A percentile compares a stretch with the other conserved stretches of the same genome.
Evolutionary conservation across 2,888 invertebrate genomes (phyloP).

Genomic region (Apamea anceps): DNA sequence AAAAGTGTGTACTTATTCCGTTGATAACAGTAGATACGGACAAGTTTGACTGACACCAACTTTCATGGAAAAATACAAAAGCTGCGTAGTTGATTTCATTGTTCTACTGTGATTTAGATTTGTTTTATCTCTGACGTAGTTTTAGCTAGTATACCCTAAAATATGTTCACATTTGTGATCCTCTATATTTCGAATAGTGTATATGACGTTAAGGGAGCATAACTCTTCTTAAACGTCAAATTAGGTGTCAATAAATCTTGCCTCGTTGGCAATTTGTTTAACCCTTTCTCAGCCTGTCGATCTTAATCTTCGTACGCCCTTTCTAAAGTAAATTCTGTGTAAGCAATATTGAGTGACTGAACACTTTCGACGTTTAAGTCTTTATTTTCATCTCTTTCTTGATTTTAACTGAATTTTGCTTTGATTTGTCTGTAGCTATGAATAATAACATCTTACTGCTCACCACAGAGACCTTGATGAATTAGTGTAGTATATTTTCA

Average conservation of each 20-base stretch:
- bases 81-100: slow-evolving; percentile 31
- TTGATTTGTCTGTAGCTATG: not conserved
- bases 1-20: slow-evolving; percentile 57
- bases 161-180: slow-evolving; percentile 3
- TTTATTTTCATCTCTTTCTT: not conserved
- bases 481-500: slow-evolving; percentile 33
- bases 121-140: slow-evolving; percentile 39
- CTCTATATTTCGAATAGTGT: slow-evolving; percentile 2
- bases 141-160: slow-evolving; percentile 1
- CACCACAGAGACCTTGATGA: slow-evolving; percentile 9
- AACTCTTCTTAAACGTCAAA: slow-evolving; percentile 46
- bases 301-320: slow-evolving; percentile 37
- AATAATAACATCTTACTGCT: slow-evolving; percentile 1
- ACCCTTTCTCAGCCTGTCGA: slow-evolving; percentile 32
- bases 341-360: slow-evolving; percentile 35
- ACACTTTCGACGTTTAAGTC: slow-evolving; percentile 9
- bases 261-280: slow-evolving; percentile 47
- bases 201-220: slow-evolving; percentile 5
- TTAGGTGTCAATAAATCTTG: slow-evolving; percentile 54
- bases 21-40: slow-evolving; percentile 57
- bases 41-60: slow-evolving; percentile 59
- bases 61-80: slow-evolving; percentile 52
- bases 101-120: slow-evolving; percentile 35
- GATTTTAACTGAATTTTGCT: slow-evolving; percentile 1
- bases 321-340: slow-evolving; percentile 28